These are phyloP conservation scores for Scaptodrosophila lebanonensis DNA, from an alignment of 1,140 invertebrate genomes.

Conservation along the genomic window DNA sequence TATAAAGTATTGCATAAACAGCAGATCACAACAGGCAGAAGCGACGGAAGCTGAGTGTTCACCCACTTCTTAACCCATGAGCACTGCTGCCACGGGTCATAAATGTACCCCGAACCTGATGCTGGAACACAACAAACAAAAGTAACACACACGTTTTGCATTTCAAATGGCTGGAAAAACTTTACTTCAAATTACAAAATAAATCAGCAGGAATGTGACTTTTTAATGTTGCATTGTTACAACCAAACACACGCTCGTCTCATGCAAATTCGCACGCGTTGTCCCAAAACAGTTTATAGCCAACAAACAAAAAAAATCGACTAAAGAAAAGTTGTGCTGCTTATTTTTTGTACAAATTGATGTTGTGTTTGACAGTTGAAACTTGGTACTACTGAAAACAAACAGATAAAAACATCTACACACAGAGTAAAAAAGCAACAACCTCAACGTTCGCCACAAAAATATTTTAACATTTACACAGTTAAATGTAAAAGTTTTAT, in stretches of 20 bases:
- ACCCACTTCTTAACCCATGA: constrained; percentile 16
- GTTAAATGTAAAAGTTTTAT: constrained; percentile 74
- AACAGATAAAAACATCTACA: constrained; percentile 54
- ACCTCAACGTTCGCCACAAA: constrained; percentile 6
- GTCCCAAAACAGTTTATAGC: constrained; percentile 53
- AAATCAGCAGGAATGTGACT: constrained; percentile 69
- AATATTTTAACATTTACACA: constrained; percentile 67
- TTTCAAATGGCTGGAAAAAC: constrained; percentile 38
- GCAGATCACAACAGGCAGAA: not conserved
- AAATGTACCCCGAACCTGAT: too few species aligned
- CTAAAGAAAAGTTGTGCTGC: constrained; percentile 60
- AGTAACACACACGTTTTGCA: constrained; percentile 54
- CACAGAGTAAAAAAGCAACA: constrained; percentile 5
- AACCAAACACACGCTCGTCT: constrained; percentile 6
- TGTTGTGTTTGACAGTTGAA: constrained; percentile 76
- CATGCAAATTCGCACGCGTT: constrained; percentile 13
- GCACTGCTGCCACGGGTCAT: constrained; percentile 26
- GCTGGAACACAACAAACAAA: too few species aligned
- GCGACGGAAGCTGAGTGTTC: too few species aligned
- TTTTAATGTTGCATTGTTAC: constrained; percentile 65
- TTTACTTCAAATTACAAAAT: constrained; percentile 64
- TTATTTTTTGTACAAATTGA: constrained; percentile 75
- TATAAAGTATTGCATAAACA: not conserved
- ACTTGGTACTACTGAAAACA: constrained; percentile 67
- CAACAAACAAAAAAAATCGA: constrained; percentile 24